phyloP scores from a whole-genome alignment of 2,888 invertebrate species.

The Rugalucina vietnamica region DNA sequence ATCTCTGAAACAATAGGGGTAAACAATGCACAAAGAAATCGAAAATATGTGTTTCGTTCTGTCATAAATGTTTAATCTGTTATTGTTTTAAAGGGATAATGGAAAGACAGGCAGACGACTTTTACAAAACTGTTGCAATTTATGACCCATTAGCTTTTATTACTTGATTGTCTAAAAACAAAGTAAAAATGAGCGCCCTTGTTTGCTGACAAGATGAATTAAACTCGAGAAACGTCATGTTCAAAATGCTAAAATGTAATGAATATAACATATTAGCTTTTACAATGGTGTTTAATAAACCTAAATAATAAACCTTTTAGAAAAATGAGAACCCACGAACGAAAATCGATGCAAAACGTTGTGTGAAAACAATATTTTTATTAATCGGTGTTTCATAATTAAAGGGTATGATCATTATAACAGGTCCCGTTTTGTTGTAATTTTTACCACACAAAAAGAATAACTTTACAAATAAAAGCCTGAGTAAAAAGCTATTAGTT shows the following conservation, averaged over 20 bases:
- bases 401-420: slow-evolving; percentile 47
- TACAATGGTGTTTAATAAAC: slow-evolving; percentile 10
- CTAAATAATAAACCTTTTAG: slow-evolving; percentile 14
- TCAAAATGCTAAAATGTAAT: slow-evolving; percentile 1
- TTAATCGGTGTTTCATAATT: slow-evolving; percentile 41
- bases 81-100: neutral
- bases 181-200: neutral
- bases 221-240: neutral
- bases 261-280: neutral
- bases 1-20: too few relatives aligned
- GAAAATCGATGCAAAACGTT: neutral
- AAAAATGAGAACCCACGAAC: neutral
- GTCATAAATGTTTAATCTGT: neutral
- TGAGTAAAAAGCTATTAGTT: slow-evolving; percentile 12
- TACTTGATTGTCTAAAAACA: neutral
- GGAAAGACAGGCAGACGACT: neutral
- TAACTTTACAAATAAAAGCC: slow-evolving; percentile 36
- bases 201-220: neutral
- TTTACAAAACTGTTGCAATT: slow-evolving; percentile 1
- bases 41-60: neutral
- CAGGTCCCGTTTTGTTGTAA: slow-evolving; percentile 43
- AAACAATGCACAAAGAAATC: too few relatives aligned
- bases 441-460: slow-evolving; percentile 47
- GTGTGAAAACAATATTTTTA: neutral
- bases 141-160: slow-evolving; percentile 11